Conservation (phyloP, 2,888 invertebrate genomes). For the Tetanocera ferruginea region DNA sequence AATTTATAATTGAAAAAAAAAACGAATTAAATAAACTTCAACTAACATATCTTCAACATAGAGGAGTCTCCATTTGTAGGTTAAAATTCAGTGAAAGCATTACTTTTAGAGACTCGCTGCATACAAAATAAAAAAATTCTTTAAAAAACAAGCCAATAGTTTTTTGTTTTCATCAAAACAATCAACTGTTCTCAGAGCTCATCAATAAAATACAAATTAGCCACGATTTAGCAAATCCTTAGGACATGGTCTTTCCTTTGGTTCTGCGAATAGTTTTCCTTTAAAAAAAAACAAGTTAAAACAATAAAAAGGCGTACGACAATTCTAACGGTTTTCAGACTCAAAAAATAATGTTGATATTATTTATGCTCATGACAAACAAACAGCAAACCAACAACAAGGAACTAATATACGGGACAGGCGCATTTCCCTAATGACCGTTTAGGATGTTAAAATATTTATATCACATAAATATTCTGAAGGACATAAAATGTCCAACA, state of each 20-base stretch:
- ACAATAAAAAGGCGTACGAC: background rate
- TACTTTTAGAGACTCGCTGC: too few relatives aligned
- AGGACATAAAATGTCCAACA: slow-evolving; percentile 6
- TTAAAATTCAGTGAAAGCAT: too few relatives aligned
- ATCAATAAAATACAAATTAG: slow-evolving; percentile 21
- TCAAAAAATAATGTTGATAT: slow-evolving; percentile 12
- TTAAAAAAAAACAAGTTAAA: background rate
- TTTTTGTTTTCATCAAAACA: too few relatives aligned
- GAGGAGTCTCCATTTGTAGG: too few relatives aligned
- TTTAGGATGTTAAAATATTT: background rate
- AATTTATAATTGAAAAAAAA: too few relatives aligned
- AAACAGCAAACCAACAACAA: background rate
- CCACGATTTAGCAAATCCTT: background rate
- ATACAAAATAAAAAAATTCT: too few relatives aligned
- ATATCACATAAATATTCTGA: slow-evolving; percentile 15
- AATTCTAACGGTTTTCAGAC: slow-evolving; percentile 10
- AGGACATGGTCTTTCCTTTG: background rate
- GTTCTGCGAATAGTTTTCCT: background rate
- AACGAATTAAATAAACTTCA: too few relatives aligned
- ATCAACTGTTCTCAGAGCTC: too few relatives aligned
- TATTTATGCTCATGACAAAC: background rate
- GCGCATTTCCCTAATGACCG: slow-evolving; percentile 26
- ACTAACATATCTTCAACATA: too few relatives aligned
- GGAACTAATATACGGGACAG: background rate
- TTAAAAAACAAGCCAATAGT: too few relatives aligned